phyloP scores from a whole-genome alignment of 1,140 invertebrate species.

The Bombus sylvicola region DNA sequence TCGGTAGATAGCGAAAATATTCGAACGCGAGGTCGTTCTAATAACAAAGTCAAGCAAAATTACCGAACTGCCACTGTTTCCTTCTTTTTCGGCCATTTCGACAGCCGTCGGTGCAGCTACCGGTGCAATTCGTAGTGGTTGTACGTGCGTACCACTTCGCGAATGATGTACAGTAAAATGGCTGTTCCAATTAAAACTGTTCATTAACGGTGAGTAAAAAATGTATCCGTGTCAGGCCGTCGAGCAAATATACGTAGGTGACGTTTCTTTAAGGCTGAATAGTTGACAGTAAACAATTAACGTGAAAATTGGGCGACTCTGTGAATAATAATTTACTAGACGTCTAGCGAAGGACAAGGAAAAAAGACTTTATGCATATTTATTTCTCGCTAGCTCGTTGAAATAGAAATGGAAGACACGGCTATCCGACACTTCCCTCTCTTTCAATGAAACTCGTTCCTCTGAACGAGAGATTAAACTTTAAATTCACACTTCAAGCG shows the following conservation, averaged over 20 bases:
- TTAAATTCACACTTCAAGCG: not conserved
- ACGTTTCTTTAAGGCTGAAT: not conserved
- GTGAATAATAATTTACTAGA: slow-evolving; percentile 30
- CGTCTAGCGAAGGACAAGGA: not conserved
- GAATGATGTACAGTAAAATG: slow-evolving; percentile 19
- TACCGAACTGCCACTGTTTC: not conserved
- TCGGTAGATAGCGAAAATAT: not conserved
- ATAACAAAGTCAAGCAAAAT: not conserved
- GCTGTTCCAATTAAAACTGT: slow-evolving; percentile 37
- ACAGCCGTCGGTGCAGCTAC: no score
- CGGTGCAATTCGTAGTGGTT: no score
- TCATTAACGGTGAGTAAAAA: slow-evolving; percentile 3
- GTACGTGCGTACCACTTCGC: not conserved
- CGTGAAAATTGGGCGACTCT: not conserved
- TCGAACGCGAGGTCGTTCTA: not conserved
- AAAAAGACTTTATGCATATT: not conserved
- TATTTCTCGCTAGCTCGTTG: not conserved
- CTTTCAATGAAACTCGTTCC: not conserved
- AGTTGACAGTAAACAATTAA: not conserved
- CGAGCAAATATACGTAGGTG: not conserved
- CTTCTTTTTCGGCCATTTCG: not conserved
- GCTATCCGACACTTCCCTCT: not conserved
- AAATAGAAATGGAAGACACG: not conserved
- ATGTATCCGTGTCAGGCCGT: not conserved
- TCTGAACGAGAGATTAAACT: not conserved